Base-by-base conservation (phyloP, 2,113 vertebrate species). In the Abramis brama region DNA sequence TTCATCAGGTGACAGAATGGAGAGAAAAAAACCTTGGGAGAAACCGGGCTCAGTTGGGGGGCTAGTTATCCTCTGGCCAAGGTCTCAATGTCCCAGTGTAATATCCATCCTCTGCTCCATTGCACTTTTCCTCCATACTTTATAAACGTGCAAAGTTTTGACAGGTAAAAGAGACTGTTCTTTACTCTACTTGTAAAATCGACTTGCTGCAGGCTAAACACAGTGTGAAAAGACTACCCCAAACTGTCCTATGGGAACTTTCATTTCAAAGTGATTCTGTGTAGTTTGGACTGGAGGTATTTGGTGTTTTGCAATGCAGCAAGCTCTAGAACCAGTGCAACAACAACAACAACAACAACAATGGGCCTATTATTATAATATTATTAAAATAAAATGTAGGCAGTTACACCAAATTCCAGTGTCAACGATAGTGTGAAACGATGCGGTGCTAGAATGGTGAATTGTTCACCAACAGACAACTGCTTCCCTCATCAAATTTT, bases 101-200 rank as follows among this genome's bases (percentile, higher is more conserved):
- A 80, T 64, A 80, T 66, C 59, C 15, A 3, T 30, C n/a, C 59
- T 79, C 57, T 62, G 77, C 57, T 79, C 77, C 36, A 21, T 6
- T 80, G 59, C 79, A 80, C n/a, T 47, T 80, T 45, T 64, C n/a
- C 59, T 25, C 78, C 33, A 80, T 33, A 60, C 6, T 81, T 66
- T 66, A 10, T 64, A 66, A 80, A 47, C 39, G 3, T 80, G 17
- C 79, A 66, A 64, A 81, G 79, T 47, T 81, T 66, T 66, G 59
- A 80, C 79, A 47, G 79, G 59, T 64, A 47, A 17, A 81, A 81
- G 43, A 81, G 59, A 15, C 79, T 81, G 79, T 30, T 45, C 39
- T 66, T 81, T 47, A 81, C 79, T 30, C 8, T 9, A 47, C 36
- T 64, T 81, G 79, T 45, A 30, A 27, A 10, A 43, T 43, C 43